phyloP scores from a whole-genome alignment of 1,140 invertebrate species.

The Eriocheir sinensis region DNA sequence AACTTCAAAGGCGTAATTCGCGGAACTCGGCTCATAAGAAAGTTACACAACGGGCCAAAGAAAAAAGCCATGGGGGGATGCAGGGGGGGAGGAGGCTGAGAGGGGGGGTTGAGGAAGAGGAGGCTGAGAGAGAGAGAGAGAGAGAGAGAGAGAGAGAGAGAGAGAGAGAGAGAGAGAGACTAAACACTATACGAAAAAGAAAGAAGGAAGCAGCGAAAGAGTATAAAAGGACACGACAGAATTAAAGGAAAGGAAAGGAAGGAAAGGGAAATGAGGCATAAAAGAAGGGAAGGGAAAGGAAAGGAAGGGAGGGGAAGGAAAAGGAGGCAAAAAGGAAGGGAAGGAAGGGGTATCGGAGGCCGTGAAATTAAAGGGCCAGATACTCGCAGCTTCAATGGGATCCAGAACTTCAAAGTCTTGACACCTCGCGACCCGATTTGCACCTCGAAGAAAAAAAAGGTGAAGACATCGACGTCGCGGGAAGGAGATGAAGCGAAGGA shows the following conservation, averaged over 20 bases:
- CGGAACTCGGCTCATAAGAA: slow-evolving; percentile 66
- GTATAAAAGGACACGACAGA: background rate
- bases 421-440: slow-evolving; percentile 36
- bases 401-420: slow-evolving; percentile 33
- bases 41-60: slow-evolving; percentile 64
- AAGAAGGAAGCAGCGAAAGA: slow-evolving; percentile 32
- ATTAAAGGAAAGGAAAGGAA: background rate
- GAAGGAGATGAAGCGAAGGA: background rate
- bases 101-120: background rate
- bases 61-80: slow-evolving; percentile 45
- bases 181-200: background rate
- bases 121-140: background rate
- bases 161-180: background rate
- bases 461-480: background rate
- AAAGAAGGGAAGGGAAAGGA: background rate
- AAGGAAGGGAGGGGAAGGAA: background rate
- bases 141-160: background rate
- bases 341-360: slow-evolving; percentile 23
- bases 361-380: background rate
- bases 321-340: background rate
- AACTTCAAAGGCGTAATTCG: slow-evolving; percentile 71
- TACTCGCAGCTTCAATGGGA: slow-evolving; percentile 34
- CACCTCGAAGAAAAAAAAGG: background rate
- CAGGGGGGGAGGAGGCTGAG: background rate
- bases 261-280: background rate